phyloP scores from a whole-genome alignment of 2,113 vertebrate genomes.

The Psettodes erumei region DNA sequence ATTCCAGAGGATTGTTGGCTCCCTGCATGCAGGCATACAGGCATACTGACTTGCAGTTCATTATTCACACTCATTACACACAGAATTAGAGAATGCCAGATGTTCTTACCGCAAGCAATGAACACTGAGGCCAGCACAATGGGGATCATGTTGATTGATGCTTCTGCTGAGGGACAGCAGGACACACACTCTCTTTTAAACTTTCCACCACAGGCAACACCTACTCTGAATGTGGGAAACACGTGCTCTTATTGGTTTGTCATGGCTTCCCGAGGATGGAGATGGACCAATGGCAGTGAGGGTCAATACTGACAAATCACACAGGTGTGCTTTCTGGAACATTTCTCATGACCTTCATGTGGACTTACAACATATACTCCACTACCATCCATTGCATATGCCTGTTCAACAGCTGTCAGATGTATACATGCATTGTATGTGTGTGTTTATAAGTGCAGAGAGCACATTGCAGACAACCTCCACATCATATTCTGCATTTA shows the following conservation, averaged over 20 bases:
- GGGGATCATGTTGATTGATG: constrained; percentile 82
- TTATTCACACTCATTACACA: constrained; percentile 46
- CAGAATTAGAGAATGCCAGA: constrained; percentile 63
- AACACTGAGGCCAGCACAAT: constrained; percentile 82
- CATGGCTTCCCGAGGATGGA: neutral
- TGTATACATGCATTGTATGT: neutral
- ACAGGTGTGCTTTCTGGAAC: constrained; percentile 71
- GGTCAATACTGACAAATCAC: constrained; percentile 8
- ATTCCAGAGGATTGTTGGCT: neutral
- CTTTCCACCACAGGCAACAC: constrained; percentile 53
- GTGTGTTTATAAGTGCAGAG: constrained; percentile 4
- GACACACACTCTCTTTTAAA: constrained; percentile 72
- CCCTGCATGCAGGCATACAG: constrained; percentile 7
- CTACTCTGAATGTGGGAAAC: constrained; percentile 25
- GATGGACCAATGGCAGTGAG: constrained; percentile 53
- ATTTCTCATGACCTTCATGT: constrained; percentile 75
- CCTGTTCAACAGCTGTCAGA: neutral
- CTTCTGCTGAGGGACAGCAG: constrained; percentile 65
- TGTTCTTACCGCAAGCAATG: constrained; percentile 84
- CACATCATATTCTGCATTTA: neutral
- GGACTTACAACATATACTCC: too few species aligned
- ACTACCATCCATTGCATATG: neutral
- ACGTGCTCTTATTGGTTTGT: constrained; percentile 59
- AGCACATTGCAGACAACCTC: neutral
- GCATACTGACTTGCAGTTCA: neutral